These are phyloP conservation scores for Cyphomyrus plagiostoma DNA, from an alignment of 2,113 vertebrate species.

Conservation along the genomic window DNA sequence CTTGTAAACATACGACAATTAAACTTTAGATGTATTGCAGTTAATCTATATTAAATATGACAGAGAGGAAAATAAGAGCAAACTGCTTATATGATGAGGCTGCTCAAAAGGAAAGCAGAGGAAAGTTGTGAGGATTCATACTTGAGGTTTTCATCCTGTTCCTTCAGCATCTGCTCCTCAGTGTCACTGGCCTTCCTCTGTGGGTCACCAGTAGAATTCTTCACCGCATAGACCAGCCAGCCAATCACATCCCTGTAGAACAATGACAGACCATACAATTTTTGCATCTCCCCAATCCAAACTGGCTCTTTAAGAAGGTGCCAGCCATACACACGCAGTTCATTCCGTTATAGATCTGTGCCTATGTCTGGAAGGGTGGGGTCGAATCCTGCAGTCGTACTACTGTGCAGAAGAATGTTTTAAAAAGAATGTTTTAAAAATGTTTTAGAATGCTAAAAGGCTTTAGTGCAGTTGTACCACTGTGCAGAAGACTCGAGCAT, in stretches of 20 bases:
- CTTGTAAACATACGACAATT: background rate
- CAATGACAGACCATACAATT: background rate
- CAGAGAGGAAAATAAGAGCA: background rate
- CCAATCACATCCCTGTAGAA: slow-evolving; percentile 72
- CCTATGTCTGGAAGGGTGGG: background rate
- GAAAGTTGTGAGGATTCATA: slow-evolving; percentile 21
- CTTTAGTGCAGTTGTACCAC: background rate
- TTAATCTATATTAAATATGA: background rate
- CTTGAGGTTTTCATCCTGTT: slow-evolving; percentile 52
- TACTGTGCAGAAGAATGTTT: background rate
- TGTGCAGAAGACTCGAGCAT: background rate
- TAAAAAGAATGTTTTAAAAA: no score
- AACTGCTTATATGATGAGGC: background rate
- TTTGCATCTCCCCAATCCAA: background rate
- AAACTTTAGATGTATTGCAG: background rate
- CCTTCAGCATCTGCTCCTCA: slow-evolving; percentile 21
- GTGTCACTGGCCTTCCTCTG: slow-evolving; percentile 18
- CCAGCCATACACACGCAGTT: background rate
- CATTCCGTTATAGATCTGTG: background rate
- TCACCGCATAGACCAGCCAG: slow-evolving; percentile 73
- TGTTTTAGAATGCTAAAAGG: background rate
- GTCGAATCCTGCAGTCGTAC: background rate
- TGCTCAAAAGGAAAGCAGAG: background rate
- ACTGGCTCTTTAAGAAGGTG: background rate
- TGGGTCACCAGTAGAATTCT: slow-evolving; percentile 42